These are phyloP conservation scores for Araneus ventricosus DNA, from an alignment of 1,140 invertebrate species.

Conservation along the genomic window DNA sequence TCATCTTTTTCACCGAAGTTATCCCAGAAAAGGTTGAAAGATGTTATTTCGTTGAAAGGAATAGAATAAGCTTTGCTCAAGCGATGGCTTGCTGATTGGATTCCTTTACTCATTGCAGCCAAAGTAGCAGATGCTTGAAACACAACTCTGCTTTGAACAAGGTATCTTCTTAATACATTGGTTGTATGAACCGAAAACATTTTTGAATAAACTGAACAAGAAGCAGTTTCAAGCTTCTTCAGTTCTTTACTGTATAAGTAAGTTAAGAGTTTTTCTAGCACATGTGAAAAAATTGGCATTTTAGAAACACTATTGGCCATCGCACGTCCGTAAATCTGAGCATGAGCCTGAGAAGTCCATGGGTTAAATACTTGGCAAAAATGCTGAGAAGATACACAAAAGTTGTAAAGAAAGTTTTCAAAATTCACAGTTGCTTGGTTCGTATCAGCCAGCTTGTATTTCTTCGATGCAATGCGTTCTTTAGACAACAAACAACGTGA, in stretches of 20 bases:
- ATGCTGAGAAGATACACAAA: constrained; percentile 22
- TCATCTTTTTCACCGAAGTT: constrained; percentile 42
- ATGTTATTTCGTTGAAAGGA: constrained; percentile 7
- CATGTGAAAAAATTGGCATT: neutral
- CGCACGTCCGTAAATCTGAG: constrained; percentile 5
- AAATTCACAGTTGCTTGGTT: neutral
- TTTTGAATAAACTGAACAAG: constrained; percentile 44
- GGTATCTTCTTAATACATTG: constrained; percentile 39
- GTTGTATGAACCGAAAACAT: constrained; percentile 53
- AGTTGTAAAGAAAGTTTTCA: constrained; percentile 37
- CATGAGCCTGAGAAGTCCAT: constrained; percentile 22
- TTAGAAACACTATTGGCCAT: constrained; percentile 45
- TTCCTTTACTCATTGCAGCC: constrained; percentile 52
- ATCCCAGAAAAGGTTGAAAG: constrained; percentile 48
- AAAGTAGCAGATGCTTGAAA: constrained; percentile 52
- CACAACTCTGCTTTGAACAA: neutral
- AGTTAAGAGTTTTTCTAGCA: neutral
- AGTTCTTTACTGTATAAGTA: constrained; percentile 34
- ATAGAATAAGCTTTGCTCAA: constrained; percentile 47
- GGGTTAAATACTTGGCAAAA: constrained; percentile 61
- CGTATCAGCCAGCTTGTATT: neutral
- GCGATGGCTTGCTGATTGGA: neutral
- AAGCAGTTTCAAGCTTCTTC: constrained; percentile 33
- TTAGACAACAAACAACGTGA: constrained; percentile 43
- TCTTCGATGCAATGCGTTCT: constrained; percentile 48